phyloP scores from a whole-genome alignment of 2,888 invertebrate genomes.

The Drosophila merina region DNA sequence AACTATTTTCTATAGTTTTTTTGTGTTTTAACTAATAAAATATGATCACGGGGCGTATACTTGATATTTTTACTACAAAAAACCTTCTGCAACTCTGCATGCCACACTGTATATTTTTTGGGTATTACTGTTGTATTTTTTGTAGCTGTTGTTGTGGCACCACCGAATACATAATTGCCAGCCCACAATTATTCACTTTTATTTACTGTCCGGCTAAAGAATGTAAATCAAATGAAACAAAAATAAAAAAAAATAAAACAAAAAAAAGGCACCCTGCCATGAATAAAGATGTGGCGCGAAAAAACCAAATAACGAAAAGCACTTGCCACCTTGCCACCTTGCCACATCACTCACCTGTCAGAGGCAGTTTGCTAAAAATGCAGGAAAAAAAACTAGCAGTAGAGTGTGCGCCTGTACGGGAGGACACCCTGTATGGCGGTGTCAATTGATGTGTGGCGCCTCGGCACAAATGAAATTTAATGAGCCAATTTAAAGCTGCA shows the following conservation, averaged over 20 bases:
- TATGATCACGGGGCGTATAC: not conserved
- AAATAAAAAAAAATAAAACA: not conserved
- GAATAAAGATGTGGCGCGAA: not conserved
- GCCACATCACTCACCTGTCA: constrained; percentile 21
- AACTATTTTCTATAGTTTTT: no score
- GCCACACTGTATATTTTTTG: no score
- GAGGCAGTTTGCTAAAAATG: not conserved
- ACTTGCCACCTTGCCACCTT: not conserved
- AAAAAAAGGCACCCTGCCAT: constrained; percentile 5
- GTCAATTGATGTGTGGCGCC: constrained; percentile 73
- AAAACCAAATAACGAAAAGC: no score
- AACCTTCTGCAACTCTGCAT: no score
- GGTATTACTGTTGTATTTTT: no score
- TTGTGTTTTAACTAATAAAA: no score
- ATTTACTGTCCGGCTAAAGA: not conserved
- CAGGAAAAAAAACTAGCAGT: not conserved
- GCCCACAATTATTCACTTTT: constrained; percentile 3
- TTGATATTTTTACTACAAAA: not conserved
- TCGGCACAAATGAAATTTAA: constrained; percentile 72
- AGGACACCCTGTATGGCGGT: constrained; percentile 46
- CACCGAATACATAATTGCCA: not conserved
- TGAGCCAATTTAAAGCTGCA: constrained; percentile 74
- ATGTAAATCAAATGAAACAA: not conserved
- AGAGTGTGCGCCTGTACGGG: not conserved
- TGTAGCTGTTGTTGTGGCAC: no score